A percentile compares a stretch with the other conserved stretches of the same genome.
phyloP scores from a whole-genome alignment of 1,140 invertebrate genomes.

The Lanistes nyassanus region DNA sequence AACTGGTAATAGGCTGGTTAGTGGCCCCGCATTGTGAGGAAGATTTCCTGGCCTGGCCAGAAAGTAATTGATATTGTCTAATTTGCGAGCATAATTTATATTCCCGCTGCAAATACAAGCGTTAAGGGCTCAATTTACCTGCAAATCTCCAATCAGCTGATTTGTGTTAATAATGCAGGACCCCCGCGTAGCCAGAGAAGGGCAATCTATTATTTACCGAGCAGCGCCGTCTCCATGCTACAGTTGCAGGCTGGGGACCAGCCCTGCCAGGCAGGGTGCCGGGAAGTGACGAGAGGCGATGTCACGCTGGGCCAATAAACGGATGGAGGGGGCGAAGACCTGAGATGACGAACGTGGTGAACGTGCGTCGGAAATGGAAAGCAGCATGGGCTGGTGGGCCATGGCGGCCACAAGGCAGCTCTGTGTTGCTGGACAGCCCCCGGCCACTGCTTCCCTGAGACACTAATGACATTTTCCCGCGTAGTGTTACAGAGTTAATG shows the following conservation, averaged over 20 bases:
- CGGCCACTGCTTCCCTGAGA: too few relatives aligned
- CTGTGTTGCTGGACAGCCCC: too few relatives aligned
- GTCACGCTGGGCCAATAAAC: conserved; percentile 25
- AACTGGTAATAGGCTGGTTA: conserved; percentile 51
- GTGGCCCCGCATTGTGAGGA: conserved; percentile 47
- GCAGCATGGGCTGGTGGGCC: conserved; percentile 7
- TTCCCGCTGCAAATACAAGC: conserved; percentile 41
- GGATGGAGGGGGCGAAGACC: neutral
- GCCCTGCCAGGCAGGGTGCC: conserved; percentile 12
- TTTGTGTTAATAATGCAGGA: conserved; percentile 51
- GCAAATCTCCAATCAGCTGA: conserved; percentile 47
- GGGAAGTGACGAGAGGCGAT: conserved; percentile 17
- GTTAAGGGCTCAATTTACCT: conserved; percentile 52
- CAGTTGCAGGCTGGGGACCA: neutral
- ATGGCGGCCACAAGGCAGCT: neutral
- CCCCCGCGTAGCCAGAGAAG: neutral
- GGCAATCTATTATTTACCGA: conserved; percentile 31
- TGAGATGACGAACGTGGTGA: conserved; percentile 17
- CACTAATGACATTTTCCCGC: too few relatives aligned
- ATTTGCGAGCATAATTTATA: conserved; percentile 54
- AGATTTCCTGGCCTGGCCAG: conserved; percentile 55
- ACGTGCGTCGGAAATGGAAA: conserved; percentile 23
- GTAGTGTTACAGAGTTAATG: too few relatives aligned
- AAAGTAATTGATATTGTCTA: conserved; percentile 60
- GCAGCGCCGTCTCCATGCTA: neutral